A percentile compares a stretch with the other conserved stretches of the same genome.
Conservation (phyloP, 53 echinoderm and acorn worm species). For the Mesocentrotus franciscanus region DNA sequence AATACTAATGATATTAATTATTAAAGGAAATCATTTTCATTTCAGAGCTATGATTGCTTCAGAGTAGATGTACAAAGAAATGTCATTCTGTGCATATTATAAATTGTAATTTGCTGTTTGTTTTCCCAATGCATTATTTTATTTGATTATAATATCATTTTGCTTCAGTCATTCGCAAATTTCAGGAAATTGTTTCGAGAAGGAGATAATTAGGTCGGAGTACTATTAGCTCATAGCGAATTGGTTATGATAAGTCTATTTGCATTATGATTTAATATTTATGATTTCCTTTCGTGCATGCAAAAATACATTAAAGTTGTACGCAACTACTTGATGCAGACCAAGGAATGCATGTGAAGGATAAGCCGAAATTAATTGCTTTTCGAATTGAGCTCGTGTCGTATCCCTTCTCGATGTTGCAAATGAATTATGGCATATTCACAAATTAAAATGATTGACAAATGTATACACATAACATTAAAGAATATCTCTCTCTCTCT, state of each 20-base stretch:
- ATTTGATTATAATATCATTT: not conserved
- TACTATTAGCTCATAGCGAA: not conserved
- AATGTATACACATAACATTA: not conserved
- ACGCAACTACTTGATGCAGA: not conserved
- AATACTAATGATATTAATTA: no score
- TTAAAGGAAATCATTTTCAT: not conserved
- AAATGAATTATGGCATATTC: not conserved
- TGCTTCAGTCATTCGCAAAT: not conserved
- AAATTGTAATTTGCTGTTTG: not conserved
- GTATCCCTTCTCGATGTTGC: not conserved
- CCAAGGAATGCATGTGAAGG: not conserved
- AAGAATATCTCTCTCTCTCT: no score
- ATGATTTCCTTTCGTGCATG: not conserved
- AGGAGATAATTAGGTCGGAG: not conserved
- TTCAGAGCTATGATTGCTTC: not conserved
- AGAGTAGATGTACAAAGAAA: not conserved
- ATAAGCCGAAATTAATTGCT: not conserved
- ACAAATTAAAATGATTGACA: not conserved
- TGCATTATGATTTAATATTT: not conserved
- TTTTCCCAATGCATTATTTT: not conserved
- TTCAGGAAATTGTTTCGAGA: not conserved
- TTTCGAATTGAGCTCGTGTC: not conserved
- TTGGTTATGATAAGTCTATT: not conserved
- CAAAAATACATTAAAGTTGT: not conserved
- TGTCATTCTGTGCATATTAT: not conserved